Evolutionary conservation across 2,888 invertebrate genomes (phyloP).

Genomic region (Sphinx pinastri): DNA sequence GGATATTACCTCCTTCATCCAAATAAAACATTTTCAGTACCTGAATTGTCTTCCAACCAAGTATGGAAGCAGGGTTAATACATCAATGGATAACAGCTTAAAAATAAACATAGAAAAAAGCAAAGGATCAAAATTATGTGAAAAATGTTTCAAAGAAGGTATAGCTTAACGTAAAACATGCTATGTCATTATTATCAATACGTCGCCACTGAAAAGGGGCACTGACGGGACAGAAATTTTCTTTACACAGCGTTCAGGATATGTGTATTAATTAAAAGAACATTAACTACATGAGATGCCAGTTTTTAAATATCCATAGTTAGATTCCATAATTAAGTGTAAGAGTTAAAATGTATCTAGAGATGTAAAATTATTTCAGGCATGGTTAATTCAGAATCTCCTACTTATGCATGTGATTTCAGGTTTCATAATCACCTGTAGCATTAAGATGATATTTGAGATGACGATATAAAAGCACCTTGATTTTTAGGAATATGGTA

Average conservation of each 20-base stretch:
- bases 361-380: too few relatives aligned
- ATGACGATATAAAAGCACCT: too few relatives aligned
- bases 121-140: neutral
- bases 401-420: too few relatives aligned
- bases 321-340: too few relatives aligned
- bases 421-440: too few relatives aligned
- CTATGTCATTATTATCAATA: conserved; percentile 23
- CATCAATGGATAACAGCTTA: too few relatives aligned
- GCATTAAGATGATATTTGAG: too few relatives aligned
- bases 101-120: neutral
- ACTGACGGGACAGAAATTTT: conserved; percentile 5
- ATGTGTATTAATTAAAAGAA: neutral
- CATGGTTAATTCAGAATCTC: too few relatives aligned
- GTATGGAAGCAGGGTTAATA: neutral
- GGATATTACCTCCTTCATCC: neutral
- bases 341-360: too few relatives aligned
- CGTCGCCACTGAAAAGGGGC: conserved; percentile 20
- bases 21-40: neutral
- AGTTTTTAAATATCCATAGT: too few relatives aligned
- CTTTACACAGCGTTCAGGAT: neutral
- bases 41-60: neutral
- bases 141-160: conserved; percentile 17
- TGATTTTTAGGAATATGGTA: too few relatives aligned
- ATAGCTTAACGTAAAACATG: conserved; percentile 31
- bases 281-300: neutral